phyloP scores from a whole-genome alignment of 2,797 vertebrate genomes.

The Emydoidea blandingii region DNA sequence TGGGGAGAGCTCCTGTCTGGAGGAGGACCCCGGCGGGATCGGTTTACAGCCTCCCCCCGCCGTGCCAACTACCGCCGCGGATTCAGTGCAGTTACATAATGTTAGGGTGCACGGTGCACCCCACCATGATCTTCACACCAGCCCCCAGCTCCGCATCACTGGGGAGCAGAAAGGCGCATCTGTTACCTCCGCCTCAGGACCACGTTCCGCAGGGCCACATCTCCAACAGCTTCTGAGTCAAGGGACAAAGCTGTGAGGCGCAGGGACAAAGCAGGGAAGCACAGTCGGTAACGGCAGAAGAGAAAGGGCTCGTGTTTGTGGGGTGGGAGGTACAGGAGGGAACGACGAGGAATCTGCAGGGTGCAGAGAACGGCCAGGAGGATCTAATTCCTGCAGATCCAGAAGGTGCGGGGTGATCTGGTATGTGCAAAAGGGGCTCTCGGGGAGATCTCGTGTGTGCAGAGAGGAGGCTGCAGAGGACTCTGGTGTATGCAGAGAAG shows the following conservation, averaged over 20 bases:
- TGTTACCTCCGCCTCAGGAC: too few species aligned
- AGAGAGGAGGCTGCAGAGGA: neutral
- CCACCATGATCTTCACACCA: too few species aligned
- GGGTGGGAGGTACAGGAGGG: neutral
- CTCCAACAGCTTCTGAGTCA: neutral
- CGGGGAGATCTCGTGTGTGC: too few species aligned
- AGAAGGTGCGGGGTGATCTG: neutral
- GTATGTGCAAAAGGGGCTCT: neutral
- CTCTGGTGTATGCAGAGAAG: neutral
- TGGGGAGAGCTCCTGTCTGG: too few species aligned
- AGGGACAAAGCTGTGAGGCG: too few species aligned
- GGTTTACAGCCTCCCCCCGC: neutral
- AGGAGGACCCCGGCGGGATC: too few species aligned
- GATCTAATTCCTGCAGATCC: neutral
- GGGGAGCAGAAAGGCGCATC: neutral
- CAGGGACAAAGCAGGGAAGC: too few species aligned
- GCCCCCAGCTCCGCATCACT: neutral
- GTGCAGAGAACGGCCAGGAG: neutral
- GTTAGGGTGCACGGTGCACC: neutral
- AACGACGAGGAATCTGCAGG: neutral
- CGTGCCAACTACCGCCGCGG: neutral
- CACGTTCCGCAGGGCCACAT: too few species aligned
- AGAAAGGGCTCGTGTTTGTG: neutral
- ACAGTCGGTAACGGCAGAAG: too few species aligned
- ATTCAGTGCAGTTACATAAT: neutral